Conservation (phyloP, 2,113 vertebrate species). For the Arothron firmamentum region DNA sequence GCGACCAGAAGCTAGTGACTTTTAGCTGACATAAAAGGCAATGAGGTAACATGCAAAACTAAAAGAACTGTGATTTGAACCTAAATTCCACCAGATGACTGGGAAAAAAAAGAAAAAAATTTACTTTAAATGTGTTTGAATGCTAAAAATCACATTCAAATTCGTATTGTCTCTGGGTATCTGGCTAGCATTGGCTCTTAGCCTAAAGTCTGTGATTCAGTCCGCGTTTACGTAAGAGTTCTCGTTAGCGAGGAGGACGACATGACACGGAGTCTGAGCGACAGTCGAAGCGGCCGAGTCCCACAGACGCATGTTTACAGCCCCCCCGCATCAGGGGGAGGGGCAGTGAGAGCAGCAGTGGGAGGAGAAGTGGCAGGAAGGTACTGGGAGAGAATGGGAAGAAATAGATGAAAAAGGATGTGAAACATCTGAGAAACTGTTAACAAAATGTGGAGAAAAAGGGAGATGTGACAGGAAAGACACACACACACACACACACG, state of each 20-base stretch:
- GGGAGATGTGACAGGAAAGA: not conserved
- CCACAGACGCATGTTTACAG: conserved; percentile 37
- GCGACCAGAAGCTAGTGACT: too few species aligned
- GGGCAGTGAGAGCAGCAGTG: conserved; percentile 7
- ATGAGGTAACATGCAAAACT: too few species aligned
- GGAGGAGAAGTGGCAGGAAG: conserved; percentile 16
- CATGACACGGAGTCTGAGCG: conserved; percentile 50
- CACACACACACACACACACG: conserved; percentile 2
- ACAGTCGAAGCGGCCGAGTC: conserved; percentile 8
- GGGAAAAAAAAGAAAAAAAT: too few species aligned
- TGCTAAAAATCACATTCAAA: too few species aligned
- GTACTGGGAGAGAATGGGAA: conserved; percentile 3
- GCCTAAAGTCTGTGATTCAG: conserved; percentile 24
- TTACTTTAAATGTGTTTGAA: too few species aligned
- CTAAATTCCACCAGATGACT: too few species aligned
- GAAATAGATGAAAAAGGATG: conserved; percentile 5
- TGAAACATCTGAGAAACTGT: conserved; percentile 5
- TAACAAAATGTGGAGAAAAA: not conserved
- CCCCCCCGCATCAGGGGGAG: conserved; percentile 38
- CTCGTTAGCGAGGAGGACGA: conserved; percentile 49
- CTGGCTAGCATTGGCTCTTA: conserved; percentile 1
- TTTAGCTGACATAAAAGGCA: too few species aligned
- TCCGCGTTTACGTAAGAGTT: conserved; percentile 38
- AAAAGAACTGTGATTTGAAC: too few species aligned
- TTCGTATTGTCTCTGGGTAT: too few species aligned